Base-by-base conservation (phyloP, 2,888 invertebrate genomes). In the Ptilodon capucinus region DNA sequence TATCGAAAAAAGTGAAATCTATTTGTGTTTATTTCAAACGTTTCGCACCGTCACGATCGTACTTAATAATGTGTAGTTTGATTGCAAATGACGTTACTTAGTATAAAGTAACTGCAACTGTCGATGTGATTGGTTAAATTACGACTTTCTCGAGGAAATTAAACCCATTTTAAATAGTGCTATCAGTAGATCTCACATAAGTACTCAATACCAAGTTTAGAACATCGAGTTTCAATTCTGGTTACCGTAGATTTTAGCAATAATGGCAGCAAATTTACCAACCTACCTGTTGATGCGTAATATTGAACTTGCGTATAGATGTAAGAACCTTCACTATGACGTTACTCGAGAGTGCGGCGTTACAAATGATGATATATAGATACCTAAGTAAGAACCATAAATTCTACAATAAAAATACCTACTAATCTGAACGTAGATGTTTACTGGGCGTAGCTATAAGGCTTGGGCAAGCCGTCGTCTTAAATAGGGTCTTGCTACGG, bases 1-100 rank as follows among this genome's bases (percentile, higher is more conserved):
- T 62, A 67, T 57, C 60, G 60, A 64, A 68, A 74, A 74, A 71
- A 53, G 68, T 72, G 70, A 70, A 72, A 71, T 63, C 51, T 57
- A 42, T 64, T 59, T 57, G 48, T 48, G 53, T 53, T 48, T 59
- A 45, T 51, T 51, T 48, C 45, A 43, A 51, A 42, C 46, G 25
- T 40, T 52, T 55, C 44, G 42, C 32, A 40, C 19, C 42, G 50
- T 45, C 45, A 54, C 42, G 42, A 45, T 49, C 32, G 46, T 34
- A 51, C 35, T 45, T 18, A 52, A 45, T 50, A 48, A 46, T 21
- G 41, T 40, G 30, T 44, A 41, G 32, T 49, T 53, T 53, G 54
- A 58, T 56, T 55, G 53, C 57, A 57, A 60, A 56, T 48, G 13
- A 40, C 36, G 38, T 40, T 50, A 42, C 18, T 46, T 42, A 25